Evolutionary conservation across 2,113 vertebrate species (phyloP).

Genomic region (Globicephala melas): DNA sequence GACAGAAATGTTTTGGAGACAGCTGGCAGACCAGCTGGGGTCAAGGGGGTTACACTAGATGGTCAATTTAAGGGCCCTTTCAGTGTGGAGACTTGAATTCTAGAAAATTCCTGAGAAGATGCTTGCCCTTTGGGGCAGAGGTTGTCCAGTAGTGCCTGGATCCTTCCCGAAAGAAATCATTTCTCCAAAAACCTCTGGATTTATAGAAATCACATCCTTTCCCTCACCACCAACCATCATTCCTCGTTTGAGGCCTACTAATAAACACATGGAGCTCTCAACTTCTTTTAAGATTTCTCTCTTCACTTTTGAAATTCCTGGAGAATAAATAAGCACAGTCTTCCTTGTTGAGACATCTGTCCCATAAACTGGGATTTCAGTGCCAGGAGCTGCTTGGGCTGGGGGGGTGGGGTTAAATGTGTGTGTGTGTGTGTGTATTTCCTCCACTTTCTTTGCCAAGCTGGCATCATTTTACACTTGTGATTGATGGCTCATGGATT

Average conservation of each 20-base stretch:
- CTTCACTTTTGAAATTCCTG: slow-evolving; percentile 4
- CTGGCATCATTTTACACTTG: not conserved
- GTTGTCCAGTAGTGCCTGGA: not conserved
- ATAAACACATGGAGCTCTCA: not conserved
- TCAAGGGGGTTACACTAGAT: not conserved
- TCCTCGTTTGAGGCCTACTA: not conserved
- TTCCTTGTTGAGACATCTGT: slow-evolving; percentile 10
- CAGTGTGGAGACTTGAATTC: not conserved
- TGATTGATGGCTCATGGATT: slow-evolving; percentile 38
- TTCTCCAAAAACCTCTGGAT: not conserved
- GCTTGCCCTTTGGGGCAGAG: not conserved
- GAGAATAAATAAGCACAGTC: slow-evolving; percentile 19
- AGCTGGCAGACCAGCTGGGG: not conserved
- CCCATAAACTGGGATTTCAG: not conserved
- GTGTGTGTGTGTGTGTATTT: not conserved
- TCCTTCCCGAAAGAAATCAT: not conserved
- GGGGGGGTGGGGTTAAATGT: not conserved
- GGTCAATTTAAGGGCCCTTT: not conserved
- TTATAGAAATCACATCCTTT: not conserved
- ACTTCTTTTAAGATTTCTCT: not conserved
- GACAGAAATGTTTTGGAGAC: not conserved
- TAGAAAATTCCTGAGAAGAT: not conserved
- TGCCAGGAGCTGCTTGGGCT: not conserved
- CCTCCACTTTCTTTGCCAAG: slow-evolving; percentile 45
- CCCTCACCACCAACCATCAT: not conserved